A percentile compares a stretch with the other conserved stretches of the same genome.
phyloP scores from a whole-genome alignment of 2,797 vertebrate genomes.

The Cichlasoma orientale region DNA sequence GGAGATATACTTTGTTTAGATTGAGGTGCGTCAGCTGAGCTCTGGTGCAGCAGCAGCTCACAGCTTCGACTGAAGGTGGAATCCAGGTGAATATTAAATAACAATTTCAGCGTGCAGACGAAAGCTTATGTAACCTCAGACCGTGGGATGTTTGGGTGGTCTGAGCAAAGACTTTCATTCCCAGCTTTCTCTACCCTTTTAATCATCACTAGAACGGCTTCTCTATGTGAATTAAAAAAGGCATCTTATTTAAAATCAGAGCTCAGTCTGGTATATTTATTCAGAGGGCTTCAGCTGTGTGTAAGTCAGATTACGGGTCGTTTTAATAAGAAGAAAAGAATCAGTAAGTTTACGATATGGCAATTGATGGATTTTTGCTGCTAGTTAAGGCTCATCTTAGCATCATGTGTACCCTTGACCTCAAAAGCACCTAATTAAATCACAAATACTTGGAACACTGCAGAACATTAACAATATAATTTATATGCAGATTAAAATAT shows the following conservation, averaged over 20 bases:
- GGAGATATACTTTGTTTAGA: slow-evolving; percentile 32
- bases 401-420: not conserved
- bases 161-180: not conserved
- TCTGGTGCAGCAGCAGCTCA: slow-evolving; percentile 1
- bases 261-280: not conserved
- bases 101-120: slow-evolving; percentile 1
- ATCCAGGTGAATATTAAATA: slow-evolving; percentile 12
- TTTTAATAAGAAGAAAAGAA: not conserved
- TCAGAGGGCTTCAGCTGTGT: not conserved
- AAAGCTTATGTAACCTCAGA: slow-evolving; percentile 19
- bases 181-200: not conserved
- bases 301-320: not conserved
- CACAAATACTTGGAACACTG: not conserved
- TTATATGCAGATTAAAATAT: slow-evolving; percentile 2
- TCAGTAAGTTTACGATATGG: not conserved
- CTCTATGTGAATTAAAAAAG: slow-evolving; percentile 33
- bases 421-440: not conserved
- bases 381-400: not conserved
- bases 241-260: not conserved
- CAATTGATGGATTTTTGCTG: not conserved
- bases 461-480: not conserved
- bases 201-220: slow-evolving; percentile 54
- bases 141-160: slow-evolving; percentile 14
- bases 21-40: slow-evolving; percentile 37
- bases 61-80: slow-evolving; percentile 15